Base-by-base conservation (phyloP, 2,113 vertebrate genomes). In the Lathamus discolor region DNA sequence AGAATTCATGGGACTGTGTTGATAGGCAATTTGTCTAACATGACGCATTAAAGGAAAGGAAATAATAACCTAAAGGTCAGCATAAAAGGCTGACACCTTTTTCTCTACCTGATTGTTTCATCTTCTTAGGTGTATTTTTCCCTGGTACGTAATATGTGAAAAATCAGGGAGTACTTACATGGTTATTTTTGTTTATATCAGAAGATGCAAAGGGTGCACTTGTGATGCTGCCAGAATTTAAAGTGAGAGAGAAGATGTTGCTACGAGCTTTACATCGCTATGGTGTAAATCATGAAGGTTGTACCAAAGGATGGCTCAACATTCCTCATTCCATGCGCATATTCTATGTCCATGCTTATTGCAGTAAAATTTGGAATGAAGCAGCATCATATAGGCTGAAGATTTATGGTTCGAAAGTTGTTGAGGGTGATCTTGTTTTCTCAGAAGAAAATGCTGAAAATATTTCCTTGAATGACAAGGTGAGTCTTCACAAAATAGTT, bases 281-380 rank as follows among this genome's bases (percentile, higher is more conserved):
- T 28, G 98, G 99, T 17, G 52, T 98, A 17, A 98, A 98, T 15
- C 97, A 97, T 2, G 98, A 99, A 39, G 99, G 99, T 3, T 99
- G 98, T 72, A 73, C 93, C 44, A 98, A 97, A 64, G 99, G 98
- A 4, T 99, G 99, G 99, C 98, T 99, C 95, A 99, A 96, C 79
- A 98, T 99, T 61, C 99, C 99, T 43, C 99, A 99, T 88, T 97
- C 98, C 93, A 98, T 98, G 98, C 98, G 99, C 52, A 97, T 99
- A 85, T 99, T 99, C 96, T 99, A 99, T 41, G 68, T 98, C 62
- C 99, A 99, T 13, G 99, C 99, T 25, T 99, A 99, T 92, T 99
- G 99, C 82, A 99, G 99, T 95, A 99, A 98, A 86, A 93, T 99
- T 86, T 99, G 99, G 99, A 99, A 99, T 18, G 98, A 99, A 74